Conservation (phyloP, 2,113 vertebrate species). For the Chinchilla lanigera region DNA sequence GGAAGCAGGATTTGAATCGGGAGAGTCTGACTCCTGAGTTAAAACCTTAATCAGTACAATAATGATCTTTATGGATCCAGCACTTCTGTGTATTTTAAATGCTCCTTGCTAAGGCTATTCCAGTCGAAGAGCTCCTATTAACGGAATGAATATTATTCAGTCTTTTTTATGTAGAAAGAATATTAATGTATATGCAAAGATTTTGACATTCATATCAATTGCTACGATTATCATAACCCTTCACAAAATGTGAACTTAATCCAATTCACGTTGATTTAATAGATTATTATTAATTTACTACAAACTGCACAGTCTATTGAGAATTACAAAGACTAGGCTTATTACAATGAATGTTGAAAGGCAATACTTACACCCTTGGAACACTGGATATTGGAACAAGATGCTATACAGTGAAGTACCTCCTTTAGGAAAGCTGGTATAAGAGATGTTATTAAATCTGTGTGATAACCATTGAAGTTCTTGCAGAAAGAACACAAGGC, state of each 20-base stretch:
- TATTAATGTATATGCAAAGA: not conserved
- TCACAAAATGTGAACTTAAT: not conserved
- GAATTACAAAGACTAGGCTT: not conserved
- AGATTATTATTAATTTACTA: not conserved
- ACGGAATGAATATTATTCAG: not conserved
- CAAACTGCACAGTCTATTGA: not conserved
- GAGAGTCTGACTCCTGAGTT: not conserved
- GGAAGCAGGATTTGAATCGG: not conserved
- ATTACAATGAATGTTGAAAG: not conserved
- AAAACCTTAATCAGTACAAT: not conserved
- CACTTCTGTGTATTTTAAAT: not conserved
- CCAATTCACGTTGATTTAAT: not conserved
- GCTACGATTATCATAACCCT: not conserved
- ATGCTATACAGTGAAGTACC: not conserved
- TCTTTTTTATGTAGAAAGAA: not conserved
- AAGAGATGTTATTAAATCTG: not conserved
- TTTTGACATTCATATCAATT: slow-evolving; percentile 27
- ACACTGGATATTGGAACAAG: not conserved
- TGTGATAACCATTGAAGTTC: not conserved
- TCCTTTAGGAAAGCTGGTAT: not conserved
- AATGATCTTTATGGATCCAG: not conserved
- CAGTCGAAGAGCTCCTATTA: not conserved
- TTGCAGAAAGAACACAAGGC: not conserved
- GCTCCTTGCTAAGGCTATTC: not conserved
- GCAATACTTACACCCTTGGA: not conserved